Evolutionary conservation across 2,888 invertebrate genomes (phyloP).

Genomic region (Ophion obscuratus): DNA sequence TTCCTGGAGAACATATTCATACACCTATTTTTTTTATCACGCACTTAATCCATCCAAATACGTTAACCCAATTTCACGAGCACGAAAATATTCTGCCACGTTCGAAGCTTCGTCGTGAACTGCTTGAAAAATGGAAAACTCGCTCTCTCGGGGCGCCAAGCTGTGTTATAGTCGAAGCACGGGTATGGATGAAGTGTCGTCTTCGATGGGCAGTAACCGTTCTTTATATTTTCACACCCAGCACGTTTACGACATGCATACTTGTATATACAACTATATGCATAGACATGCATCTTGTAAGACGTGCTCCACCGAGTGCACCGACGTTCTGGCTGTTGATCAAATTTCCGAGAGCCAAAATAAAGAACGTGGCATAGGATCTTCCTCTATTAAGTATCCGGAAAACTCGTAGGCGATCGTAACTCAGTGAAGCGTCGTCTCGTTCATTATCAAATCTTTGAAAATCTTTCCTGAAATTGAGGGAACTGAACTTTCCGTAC

Average conservation of each 20-base stretch:
- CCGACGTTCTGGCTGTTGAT: slow-evolving; percentile 6
- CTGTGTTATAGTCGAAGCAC: not conserved
- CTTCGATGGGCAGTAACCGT: slow-evolving; percentile 32
- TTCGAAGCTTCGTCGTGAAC: slow-evolving; percentile 17
- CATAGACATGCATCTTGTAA: not conserved
- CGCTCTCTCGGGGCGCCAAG: slow-evolving; percentile 3
- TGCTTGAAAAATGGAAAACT: slow-evolving; percentile 36
- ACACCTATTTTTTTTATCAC: not conserved
- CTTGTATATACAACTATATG: not conserved
- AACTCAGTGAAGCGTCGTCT: not conserved
- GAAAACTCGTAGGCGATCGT: slow-evolving; percentile 1
- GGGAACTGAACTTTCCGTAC: too few species aligned
- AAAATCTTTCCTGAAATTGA: not conserved
- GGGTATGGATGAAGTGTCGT: slow-evolving; percentile 26
- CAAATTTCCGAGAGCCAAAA: slow-evolving; percentile 18
- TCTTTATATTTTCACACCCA: slow-evolving; percentile 7
- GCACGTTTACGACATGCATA: not conserved
- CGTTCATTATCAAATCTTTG: slow-evolving; percentile 1
- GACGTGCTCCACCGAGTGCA: not conserved
- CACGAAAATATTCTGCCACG: slow-evolving; percentile 19
- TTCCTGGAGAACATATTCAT: too few species aligned
- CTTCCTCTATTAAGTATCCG: slow-evolving; percentile 2
- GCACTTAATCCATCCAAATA: slow-evolving; percentile 6
- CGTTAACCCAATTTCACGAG: slow-evolving; percentile 29
- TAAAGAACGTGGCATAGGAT: slow-evolving; percentile 14